These are phyloP conservation scores for Coturnix japonica DNA, from an alignment of 2,113 vertebrate species.

Conservation along the genomic window DNA sequence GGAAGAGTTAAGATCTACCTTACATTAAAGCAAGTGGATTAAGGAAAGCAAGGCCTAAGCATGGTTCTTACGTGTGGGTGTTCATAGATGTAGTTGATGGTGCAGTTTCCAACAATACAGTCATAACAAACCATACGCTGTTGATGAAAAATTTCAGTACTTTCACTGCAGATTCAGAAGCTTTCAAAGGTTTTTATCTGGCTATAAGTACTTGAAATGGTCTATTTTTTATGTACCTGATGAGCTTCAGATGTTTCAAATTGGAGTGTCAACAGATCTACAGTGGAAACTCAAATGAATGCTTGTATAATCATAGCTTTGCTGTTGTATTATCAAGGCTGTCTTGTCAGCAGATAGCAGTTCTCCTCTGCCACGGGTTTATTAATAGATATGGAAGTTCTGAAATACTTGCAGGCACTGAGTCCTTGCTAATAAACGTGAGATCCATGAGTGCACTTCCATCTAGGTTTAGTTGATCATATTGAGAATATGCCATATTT, in stretches of 20 bases:
- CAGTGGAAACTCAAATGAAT: conserved; percentile 41
- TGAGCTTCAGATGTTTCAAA: conserved; percentile 20
- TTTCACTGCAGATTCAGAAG: neutral
- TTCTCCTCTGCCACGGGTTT: conserved; percentile 71
- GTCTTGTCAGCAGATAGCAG: conserved; percentile 76
- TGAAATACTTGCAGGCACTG: conserved; percentile 70
- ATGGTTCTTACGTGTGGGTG: neutral
- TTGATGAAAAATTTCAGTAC: neutral
- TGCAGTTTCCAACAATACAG: neutral
- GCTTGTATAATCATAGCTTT: conserved; percentile 66
- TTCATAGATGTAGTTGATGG: neutral
- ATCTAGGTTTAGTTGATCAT: neutral
- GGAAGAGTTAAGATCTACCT: neutral
- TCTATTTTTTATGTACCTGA: neutral
- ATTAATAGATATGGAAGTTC: conserved; percentile 80
- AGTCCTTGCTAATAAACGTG: conserved; percentile 68
- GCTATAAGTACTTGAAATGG: neutral
- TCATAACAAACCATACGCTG: neutral
- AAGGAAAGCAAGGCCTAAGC: too few relatives aligned
- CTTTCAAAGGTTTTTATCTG: neutral
- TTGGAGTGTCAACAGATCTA: conserved; percentile 27
- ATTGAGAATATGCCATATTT: neutral
- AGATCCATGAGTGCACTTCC: conserved; percentile 54
- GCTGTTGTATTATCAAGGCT: conserved; percentile 66
- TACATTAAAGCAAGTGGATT: neutral